Conservation (phyloP, 2,888 invertebrate species). For the Archips xylosteana region DNA sequence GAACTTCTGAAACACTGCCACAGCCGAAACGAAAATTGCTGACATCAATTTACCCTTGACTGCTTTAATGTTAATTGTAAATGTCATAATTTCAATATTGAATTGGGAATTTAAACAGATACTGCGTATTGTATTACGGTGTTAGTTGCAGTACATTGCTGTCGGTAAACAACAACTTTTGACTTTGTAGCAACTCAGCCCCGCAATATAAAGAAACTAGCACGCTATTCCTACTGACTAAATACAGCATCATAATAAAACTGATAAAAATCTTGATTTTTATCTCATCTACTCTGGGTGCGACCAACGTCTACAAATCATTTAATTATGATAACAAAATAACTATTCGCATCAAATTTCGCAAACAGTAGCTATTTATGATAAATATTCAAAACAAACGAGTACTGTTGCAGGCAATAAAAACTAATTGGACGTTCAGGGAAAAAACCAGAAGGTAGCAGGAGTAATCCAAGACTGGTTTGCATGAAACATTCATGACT, state of each 20-base stretch:
- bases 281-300: slow-evolving; percentile 20
- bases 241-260: neutral
- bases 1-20: too few species aligned
- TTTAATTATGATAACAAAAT: slow-evolving; percentile 29
- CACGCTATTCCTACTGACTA: too few species aligned
- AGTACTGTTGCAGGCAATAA: slow-evolving; percentile 57
- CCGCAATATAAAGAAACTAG: too few species aligned
- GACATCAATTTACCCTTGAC: too few species aligned
- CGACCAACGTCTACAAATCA: slow-evolving; percentile 22
- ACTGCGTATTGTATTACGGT: neutral
- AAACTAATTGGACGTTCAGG: slow-evolving; percentile 65
- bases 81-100: neutral
- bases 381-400: slow-evolving; percentile 29
- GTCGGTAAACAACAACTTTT: too few species aligned
- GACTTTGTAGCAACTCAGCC: too few species aligned
- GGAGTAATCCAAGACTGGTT: slow-evolving; percentile 68
- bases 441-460: slow-evolving; percentile 59
- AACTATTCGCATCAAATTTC: slow-evolving; percentile 13
- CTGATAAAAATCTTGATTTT: slow-evolving; percentile 26
- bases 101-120: neutral
- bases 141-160: too few species aligned
- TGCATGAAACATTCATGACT: slow-evolving; percentile 77
- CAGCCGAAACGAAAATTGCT: too few species aligned
- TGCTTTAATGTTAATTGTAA: neutral
- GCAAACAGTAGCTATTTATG: slow-evolving; percentile 32